Evolutionary conservation across 2,888 invertebrate species (phyloP).

Genomic region (Abscondita cerata): DNA sequence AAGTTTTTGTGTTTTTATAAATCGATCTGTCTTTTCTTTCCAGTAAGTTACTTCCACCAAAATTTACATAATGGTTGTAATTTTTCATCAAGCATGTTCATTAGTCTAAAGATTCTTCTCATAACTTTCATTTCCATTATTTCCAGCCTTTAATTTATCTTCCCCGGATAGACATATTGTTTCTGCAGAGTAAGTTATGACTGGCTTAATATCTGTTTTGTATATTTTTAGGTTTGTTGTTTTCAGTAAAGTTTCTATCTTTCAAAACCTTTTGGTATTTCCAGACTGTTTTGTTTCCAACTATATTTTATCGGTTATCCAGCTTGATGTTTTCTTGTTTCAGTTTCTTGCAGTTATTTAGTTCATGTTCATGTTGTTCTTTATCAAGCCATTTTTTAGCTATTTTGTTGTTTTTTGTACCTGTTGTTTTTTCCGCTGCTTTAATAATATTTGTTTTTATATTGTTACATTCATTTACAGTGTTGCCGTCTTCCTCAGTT

Average conservation of each 20-base stretch:
- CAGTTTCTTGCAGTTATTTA: no score
- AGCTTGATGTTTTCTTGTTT: no score
- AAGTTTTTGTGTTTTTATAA: slow-evolving; percentile 8
- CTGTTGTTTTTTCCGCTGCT: no score
- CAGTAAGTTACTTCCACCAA: not conserved
- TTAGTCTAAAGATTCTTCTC: not conserved
- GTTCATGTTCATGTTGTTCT: no score
- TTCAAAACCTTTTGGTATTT: not conserved
- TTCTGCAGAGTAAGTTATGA: no score
- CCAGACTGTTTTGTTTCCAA: not conserved
- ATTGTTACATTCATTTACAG: no score
- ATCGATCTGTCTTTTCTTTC: not conserved
- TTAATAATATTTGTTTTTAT: no score
- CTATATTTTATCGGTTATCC: no score
- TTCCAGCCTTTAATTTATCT: not conserved
- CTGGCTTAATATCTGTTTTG: slow-evolving; percentile 1
- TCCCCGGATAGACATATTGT: not conserved
- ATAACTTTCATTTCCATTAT: slow-evolving; percentile 11
- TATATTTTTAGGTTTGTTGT: slow-evolving; percentile 3
- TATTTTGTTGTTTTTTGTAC: no score
- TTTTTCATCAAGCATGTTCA: not conserved
- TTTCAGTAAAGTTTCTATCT: not conserved
- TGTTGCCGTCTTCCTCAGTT: no score
- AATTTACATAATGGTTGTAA: not conserved
- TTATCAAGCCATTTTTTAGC: no score